Base-by-base conservation (phyloP, 2,113 vertebrate genomes). In the Hiodon tergisus region DNA sequence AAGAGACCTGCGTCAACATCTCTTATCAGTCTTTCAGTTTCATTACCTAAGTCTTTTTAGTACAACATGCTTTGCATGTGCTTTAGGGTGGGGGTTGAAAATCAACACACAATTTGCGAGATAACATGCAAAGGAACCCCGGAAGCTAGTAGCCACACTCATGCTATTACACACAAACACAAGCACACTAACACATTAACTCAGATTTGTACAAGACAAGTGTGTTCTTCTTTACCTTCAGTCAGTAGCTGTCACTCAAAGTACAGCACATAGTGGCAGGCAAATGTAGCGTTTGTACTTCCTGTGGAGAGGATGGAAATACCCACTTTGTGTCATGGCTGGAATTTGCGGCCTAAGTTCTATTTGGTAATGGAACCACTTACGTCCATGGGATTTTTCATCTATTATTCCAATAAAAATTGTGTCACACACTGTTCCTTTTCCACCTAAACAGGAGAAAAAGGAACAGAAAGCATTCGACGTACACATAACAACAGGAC, bases 341-440 rank as follows among this genome's bases (percentile, higher is more conserved):
- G 87, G 89, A 86, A 90, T 90, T 90, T 90, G 75, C 3, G 14
- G 85, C 83, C 80, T 79, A 85, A 86, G 82, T 85, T 84, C 86
- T 86, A 83, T 81, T 88, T 88, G 80, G n/a, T 80, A 88, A 83
- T 14, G 11, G 84, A 83, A 86, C 79, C 79, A 85, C 88, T 91
- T 90, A 31, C 31, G 31, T 31, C 31, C 88, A 85, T 84, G 77
- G 82, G 31, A 2, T 81, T 81, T 86, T 89, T 90, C 86, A 89
- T 87, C 89, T 88, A 85, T 81, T 84, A 68, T 89, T 81, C 80
- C 80, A 81, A 83, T 84, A 85, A 80, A 79, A 84, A 78, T 81
- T 80, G 73, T 78, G 81, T 75, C 81, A 76, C 77, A 79, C 76
- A 84, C 59, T 82, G 80, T 81, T 71, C 82, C 77, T 71, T 48